A percentile compares a stretch with the other conserved stretches of the same genome.
phyloP scores from a whole-genome alignment of 2,797 vertebrate genomes.

The Gymnoscopelus microlampas region DNA sequence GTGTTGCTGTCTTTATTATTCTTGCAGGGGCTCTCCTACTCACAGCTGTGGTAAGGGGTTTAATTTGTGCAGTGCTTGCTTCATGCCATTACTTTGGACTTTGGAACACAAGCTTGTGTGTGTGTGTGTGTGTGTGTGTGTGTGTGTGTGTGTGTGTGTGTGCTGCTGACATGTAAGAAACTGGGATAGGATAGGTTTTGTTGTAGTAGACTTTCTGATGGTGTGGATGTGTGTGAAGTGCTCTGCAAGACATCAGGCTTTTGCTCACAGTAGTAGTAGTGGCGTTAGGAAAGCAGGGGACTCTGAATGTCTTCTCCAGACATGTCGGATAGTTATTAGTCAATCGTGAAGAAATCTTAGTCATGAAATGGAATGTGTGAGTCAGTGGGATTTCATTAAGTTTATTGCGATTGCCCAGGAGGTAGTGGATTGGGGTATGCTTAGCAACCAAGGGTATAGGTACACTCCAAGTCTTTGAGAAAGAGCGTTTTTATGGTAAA shows the following conservation, averaged over 20 bases:
- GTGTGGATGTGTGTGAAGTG: no score
- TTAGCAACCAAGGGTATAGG: background rate
- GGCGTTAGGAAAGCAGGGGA: background rate
- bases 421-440: slow-evolving; percentile 6
- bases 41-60: background rate
- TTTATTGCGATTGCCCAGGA: slow-evolving; percentile 21
- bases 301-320: background rate
- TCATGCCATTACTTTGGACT: slow-evolving; percentile 37
- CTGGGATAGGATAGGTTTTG: background rate
- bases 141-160: no score
- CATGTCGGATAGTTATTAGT: slow-evolving; percentile 6
- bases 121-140: no score
- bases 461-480: slow-evolving; percentile 9
- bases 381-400: slow-evolving; percentile 52
- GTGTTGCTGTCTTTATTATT: background rate
- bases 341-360: slow-evolving; percentile 8
- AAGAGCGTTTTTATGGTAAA: slow-evolving; percentile 33
- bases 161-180: background rate
- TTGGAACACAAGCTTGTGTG: no score
- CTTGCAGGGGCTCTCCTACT: background rate
- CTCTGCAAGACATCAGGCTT: background rate
- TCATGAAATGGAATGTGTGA: slow-evolving; percentile 28
- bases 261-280: slow-evolving; percentile 4
- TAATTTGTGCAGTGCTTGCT: slow-evolving; percentile 45
- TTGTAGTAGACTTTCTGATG: no score